Evolutionary conservation across 1,140 invertebrate genomes (phyloP), one percentile per base, ranked within the genome.

Genomic region (Euura saliciscinereae): DNA sequence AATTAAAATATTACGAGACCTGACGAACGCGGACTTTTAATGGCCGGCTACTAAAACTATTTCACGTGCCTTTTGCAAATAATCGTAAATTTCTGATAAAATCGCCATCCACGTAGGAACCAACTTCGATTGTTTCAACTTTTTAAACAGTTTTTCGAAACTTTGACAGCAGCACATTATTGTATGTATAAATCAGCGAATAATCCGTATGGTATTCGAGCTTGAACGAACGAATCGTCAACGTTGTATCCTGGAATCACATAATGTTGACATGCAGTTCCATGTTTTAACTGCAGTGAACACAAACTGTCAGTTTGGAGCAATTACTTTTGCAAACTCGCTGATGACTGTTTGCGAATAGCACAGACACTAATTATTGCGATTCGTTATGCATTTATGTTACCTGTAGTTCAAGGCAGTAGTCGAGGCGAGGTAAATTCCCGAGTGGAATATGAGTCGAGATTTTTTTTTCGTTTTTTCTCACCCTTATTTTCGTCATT

Each of bases 301-400:
- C 10, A 6, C 13, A 59, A 59, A 59, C 51, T 59, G 6, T 59
- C 2, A 59, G 51, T 3, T 59, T 59, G 51, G 8, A 11, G 51
- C 51, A n/a, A 59, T 59, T 59, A 59, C 6, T 59, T 59, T 59
- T 59, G 51, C 51, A 59, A 59, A 59, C 13, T 4, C 51, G 51
- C 51, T 59, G 13, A 59, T 59, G 51, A 59, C 51, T 59, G 51
- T 59, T 5, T 59, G 51, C 51, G 51, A 59, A 59, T 59, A 11
- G 13, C 51, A 59, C 13, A n/a, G 51, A 6, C 6, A n/a, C 3
- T 6, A 59, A 59, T 59, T n/a, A n/a, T 59, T n/a, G 51, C 5
- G 51, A 59, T n/a, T 59, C 51, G 51, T 59, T 59, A 59, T n/a
- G 51, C 51, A n/a, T 59, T 59, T 59, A n/a, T 6, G 51, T 59